phyloP scores from a whole-genome alignment of 2,797 vertebrate genomes.

The Danio kyathit region DNA sequence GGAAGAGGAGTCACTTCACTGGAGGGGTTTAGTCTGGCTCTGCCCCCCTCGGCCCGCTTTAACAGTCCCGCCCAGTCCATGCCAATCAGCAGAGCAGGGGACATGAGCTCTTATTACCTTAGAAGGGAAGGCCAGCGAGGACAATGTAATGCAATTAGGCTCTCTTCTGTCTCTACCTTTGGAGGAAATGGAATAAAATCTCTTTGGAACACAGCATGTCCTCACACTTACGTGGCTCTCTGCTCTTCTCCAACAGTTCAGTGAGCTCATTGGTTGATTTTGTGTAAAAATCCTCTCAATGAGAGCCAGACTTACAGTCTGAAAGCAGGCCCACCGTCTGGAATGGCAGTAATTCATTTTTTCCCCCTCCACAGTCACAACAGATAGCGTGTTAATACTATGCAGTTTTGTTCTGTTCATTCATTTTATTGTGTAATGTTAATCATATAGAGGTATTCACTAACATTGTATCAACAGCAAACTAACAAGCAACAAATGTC shows the following conservation, averaged over 20 bases:
- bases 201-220: slow-evolving; percentile 26
- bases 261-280: slow-evolving; percentile 38
- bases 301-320: slow-evolving; percentile 37
- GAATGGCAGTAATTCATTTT: slow-evolving; percentile 54
- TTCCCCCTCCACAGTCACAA: slow-evolving; percentile 25
- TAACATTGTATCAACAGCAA: slow-evolving; percentile 55
- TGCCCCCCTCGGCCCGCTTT: slow-evolving; percentile 71
- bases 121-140: slow-evolving; percentile 30
- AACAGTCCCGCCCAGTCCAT: slow-evolving; percentile 33
- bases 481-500: slow-evolving; percentile 53
- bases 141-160: slow-evolving; percentile 23
- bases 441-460: slow-evolving; percentile 53
- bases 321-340: slow-evolving; percentile 37
- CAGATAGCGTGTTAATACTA: not conserved
- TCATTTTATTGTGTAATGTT: slow-evolving; percentile 55
- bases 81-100: slow-evolving; percentile 42
- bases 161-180: slow-evolving; percentile 29
- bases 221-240: slow-evolving; percentile 44
- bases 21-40: slow-evolving; percentile 80
- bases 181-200: slow-evolving; percentile 13
- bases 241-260: slow-evolving; percentile 26
- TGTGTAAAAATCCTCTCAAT: slow-evolving; percentile 34
- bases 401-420: slow-evolving; percentile 35
- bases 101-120: slow-evolving; percentile 29
- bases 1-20: slow-evolving; percentile 87